phyloP scores from a whole-genome alignment of 2,113 vertebrate genomes.

The Sisor rabdophorus region DNA sequence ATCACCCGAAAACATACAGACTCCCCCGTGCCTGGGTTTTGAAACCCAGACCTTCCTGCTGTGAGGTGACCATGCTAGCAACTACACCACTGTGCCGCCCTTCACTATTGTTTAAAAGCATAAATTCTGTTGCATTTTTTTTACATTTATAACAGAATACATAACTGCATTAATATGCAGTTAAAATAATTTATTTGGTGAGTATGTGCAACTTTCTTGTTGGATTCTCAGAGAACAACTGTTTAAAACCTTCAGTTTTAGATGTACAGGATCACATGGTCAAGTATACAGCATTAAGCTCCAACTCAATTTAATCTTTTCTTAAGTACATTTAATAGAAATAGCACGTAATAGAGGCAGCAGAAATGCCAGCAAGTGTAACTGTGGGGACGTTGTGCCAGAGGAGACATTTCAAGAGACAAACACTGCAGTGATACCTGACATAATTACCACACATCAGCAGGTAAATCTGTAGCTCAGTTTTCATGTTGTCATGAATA shows the following conservation, averaged over 20 bases:
- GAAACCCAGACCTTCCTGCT: too few relatives aligned
- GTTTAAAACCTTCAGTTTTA: too few relatives aligned
- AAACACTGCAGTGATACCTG: conserved; percentile 31
- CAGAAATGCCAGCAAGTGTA: neutral
- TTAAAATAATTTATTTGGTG: neutral
- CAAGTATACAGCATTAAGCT: neutral
- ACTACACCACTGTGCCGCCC: too few relatives aligned
- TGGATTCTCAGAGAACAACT: too few relatives aligned
- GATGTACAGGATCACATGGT: neutral
- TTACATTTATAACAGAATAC: neutral
- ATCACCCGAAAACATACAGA: too few relatives aligned
- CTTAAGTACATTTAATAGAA: neutral
- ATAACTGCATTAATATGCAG: neutral
- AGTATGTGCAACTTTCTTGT: too few relatives aligned
- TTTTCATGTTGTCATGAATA: neutral
- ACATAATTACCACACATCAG: conserved; percentile 2
- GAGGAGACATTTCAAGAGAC: neutral
- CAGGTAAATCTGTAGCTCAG: conserved; percentile 14
- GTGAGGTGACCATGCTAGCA: too few relatives aligned
- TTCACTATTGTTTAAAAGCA: neutral
- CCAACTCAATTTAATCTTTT: neutral
- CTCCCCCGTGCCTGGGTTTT: too few relatives aligned
- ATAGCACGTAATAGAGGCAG: neutral
- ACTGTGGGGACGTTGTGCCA: neutral
- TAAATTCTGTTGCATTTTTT: neutral